Evolutionary conservation across 35 echinoderm and acorn worm species (phyloP).

Genomic region (Eucidaris tribuloides): DNA sequence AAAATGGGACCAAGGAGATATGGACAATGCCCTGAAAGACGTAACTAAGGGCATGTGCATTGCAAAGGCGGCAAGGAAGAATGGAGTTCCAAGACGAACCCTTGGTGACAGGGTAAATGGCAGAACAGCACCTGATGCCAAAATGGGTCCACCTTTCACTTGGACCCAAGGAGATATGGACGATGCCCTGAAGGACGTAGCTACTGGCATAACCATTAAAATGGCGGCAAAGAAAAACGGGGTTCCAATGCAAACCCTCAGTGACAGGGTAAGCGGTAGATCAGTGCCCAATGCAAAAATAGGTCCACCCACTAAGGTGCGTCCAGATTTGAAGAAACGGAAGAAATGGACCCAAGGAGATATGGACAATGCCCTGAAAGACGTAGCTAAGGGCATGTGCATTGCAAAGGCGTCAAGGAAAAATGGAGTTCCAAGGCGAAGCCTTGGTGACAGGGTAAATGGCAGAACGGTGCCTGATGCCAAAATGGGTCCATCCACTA

Average conservation of each 20-base stretch:
- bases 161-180: slow-evolving; percentile 9
- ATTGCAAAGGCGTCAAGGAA: slow-evolving; percentile 26
- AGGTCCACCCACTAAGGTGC: not conserved
- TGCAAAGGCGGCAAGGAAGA: slow-evolving; percentile 17
- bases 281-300: not conserved
- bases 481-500: not conserved
- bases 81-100: not conserved
- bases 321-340: not conserved
- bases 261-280: slow-evolving; percentile 23
- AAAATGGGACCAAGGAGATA: too few relatives aligned
- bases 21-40: not conserved
- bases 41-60: not conserved
- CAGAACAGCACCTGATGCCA: not conserved
- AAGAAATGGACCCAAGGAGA: too few relatives aligned
- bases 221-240: slow-evolving; percentile 3
- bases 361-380: not conserved
- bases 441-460: slow-evolving; percentile 19
- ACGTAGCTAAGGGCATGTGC: not conserved
- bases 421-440: slow-evolving; percentile 4
- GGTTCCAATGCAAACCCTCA: not conserved
- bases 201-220: not conserved
- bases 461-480: not conserved
- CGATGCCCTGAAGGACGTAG: not conserved
- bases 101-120: slow-evolving; percentile 26
- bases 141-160: not conserved